A percentile compares a stretch with the other conserved stretches of the same genome.
Conservation (phyloP, 2,797 vertebrate genomes). For the Mionectes olivaceus region DNA sequence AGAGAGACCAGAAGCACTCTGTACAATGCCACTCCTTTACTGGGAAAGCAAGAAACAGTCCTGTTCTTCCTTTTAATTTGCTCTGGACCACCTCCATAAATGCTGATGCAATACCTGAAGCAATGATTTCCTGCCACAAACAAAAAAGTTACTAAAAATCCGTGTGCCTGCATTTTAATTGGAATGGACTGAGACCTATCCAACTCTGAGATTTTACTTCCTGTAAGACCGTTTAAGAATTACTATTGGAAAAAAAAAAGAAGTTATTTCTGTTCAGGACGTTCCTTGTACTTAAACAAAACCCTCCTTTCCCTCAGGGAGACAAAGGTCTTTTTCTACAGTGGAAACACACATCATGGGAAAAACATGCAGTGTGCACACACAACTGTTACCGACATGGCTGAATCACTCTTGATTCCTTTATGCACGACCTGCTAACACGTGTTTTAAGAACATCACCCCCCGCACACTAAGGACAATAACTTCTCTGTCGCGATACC, state of each 20-base stretch:
- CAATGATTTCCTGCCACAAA: not conserved
- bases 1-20: fast-evolving
- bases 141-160: not conserved
- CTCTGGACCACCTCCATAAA: not conserved
- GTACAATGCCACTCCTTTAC: not conserved
- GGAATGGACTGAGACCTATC: fast-evolving
- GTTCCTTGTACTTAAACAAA: not conserved
- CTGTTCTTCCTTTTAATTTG: not conserved
- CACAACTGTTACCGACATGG: not conserved
- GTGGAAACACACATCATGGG: not conserved
- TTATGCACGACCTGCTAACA: not conserved
- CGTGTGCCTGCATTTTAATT: fast-evolving
- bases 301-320: not conserved
- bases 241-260: not conserved
- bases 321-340: not conserved
- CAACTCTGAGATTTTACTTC: not conserved
- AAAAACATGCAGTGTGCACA: not conserved
- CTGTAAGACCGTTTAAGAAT: not conserved
- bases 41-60: not conserved
- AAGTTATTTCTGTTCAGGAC: fast-evolving
- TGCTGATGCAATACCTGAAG: not conserved
- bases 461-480: not conserved
- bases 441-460: not conserved
- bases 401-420: not conserved
- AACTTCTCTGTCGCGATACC: not conserved